Evolutionary conservation across 2,113 vertebrate genomes (phyloP), one percentile per base, ranked within the genome.

Genomic region (Sander lucioperca): DNA sequence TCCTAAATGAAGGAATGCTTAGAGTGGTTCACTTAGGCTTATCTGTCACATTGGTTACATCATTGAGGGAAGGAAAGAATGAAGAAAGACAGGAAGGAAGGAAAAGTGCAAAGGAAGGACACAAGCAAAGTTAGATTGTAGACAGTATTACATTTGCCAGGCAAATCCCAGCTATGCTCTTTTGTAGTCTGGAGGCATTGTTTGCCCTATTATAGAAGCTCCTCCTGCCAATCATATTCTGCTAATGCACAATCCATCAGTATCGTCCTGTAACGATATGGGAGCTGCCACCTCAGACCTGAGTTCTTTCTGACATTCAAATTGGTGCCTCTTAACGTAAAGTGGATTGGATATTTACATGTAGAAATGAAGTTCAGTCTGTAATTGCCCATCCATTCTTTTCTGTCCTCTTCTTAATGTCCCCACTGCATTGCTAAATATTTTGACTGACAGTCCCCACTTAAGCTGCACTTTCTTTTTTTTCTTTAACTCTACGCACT

Each of bases 11-110:
- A 82, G 72, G 48, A 69, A 25, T 61, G 83, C 87, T 79, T 33
- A 57, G 62, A 87, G 77, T 50, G 57, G 53, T 79, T 78, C 53
- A 73, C 63, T 80, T 80, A 33, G 70, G 50, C 77, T 79, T 43
- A 74, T 84, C 78, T 88, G 85, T 91, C 85, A 78, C 51, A 82
- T 64, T 48, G 58, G 68, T 88, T 68, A 30, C 70, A 80, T 88
- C 70, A 48, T n/a, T 43, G 62, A 58, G 27, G 66, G 67, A 75
- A 39, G 63, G 43, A 79, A 59, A 50, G 23, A 66, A 62, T 47
- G 57, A 56, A 58, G 45, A 23, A 47, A 72, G 48, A 36, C 61
- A 77, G 23, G 71, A 57, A 50, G 50, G 67, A 71, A 75, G 59
- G 61, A 75, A 62, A 56, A 30, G 39, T 47, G 51, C 13, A 51